Percentiles rank a stretch among this genome's conserved stretches.
Conservation (phyloP, 2,888 invertebrate species). For the Lysandra bellargus region DNA sequence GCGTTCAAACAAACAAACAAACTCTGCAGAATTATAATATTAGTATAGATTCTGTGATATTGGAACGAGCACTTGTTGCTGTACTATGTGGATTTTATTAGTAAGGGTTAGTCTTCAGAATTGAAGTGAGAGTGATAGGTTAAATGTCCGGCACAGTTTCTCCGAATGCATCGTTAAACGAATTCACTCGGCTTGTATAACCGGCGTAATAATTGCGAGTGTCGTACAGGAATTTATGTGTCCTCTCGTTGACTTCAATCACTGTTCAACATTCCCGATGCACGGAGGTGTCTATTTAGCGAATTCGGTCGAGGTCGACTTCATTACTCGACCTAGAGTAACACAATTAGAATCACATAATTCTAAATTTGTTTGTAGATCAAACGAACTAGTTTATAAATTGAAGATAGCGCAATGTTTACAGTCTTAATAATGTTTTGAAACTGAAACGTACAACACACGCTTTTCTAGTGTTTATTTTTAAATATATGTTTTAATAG, state of each 20-base stretch:
- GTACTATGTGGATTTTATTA: background rate
- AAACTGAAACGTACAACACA: too few relatives aligned
- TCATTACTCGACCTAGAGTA: conserved; percentile 54
- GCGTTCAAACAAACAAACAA: too few relatives aligned
- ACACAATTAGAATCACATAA: conserved; percentile 48
- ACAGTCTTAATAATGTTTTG: background rate
- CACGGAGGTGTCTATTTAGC: conserved; percentile 55
- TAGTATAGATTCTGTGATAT: background rate
- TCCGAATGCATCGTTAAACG: conserved; percentile 27
- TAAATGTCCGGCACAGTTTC: conserved; percentile 13
- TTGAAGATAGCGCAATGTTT: background rate
- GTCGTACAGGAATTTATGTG: conserved; percentile 36
- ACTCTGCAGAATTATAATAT: too few relatives aligned
- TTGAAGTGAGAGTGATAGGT: background rate
- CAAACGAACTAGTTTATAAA: background rate
- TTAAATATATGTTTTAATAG: too few relatives aligned
- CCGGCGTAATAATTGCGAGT: conserved; percentile 28
- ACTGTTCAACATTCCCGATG: conserved; percentile 54
- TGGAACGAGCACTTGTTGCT: background rate
- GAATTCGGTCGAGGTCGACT: conserved; percentile 69
- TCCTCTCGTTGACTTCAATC: conserved; percentile 41
- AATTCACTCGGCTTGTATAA: conserved; percentile 18
- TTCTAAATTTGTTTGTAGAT: conserved; percentile 28
- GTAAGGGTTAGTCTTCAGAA: background rate
- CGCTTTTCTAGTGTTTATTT: too few relatives aligned